Base-by-base conservation (phyloP, 2,113 vertebrate species). In the Ranitomeya imitator region DNA sequence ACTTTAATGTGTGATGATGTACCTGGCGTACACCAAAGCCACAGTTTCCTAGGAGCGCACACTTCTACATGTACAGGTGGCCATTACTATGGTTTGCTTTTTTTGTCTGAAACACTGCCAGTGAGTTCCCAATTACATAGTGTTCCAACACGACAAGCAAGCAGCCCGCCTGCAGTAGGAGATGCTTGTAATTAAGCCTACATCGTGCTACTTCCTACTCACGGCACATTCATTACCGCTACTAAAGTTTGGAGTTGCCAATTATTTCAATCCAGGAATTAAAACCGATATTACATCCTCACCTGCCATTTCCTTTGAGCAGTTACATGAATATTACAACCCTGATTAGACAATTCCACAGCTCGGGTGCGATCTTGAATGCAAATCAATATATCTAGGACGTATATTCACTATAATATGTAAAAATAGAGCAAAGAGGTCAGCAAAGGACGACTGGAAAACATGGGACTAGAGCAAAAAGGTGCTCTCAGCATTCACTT, bases 151-250 rank as follows among this genome's bases (percentile, higher is more conserved):
- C 2, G 6, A 52, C 55, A 31, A 69, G 65, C 63, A 84, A 67
- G 61, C 61, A 16, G 60, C 45, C 71, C 51, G 63, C 18, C n/a
- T 69, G 65, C 63, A 55, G 63, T 26, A 84, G 65, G 52, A 69
- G 69, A 52, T 67, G 54, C 63, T 83, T 26, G 16, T 84, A 84
- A 84, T 84, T 84, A 84, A 69, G 69, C 82, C 63, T 71, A 23
- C 51, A 51, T 51, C 8, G 21, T 6, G 45, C 65, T 5, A n/a
- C 82, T 67, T 84, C 82, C 82, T 84, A 71, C 45, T 55, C 82
- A 54, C 63, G 8, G 6, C 37, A 51, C 18, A 54, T 54, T 71
- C 37, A 83, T 67, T 14, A 84, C 45, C 14, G 21, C 2, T 3
- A 67, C 51, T 15, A 80, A 81, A 16, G 45, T 60, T 81, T 59